phyloP scores from a whole-genome alignment of 2,797 vertebrate species.

The Hoplostethus mediterraneus region DNA sequence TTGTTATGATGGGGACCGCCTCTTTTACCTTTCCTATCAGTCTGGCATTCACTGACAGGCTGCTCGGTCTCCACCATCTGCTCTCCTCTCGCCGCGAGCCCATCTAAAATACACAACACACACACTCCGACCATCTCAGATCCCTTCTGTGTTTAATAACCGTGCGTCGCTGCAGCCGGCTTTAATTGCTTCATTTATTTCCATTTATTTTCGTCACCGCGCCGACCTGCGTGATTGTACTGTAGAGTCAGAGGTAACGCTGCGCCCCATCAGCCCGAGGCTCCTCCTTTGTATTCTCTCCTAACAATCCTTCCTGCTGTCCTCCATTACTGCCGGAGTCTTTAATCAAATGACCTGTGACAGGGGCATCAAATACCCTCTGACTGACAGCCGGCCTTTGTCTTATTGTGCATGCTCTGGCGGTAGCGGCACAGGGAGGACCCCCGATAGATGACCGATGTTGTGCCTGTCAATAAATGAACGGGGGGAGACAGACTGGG shows the following conservation, averaged over 20 bases:
- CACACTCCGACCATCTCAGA: constrained; percentile 45
- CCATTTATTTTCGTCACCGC: constrained; percentile 68
- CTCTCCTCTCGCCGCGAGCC: constrained; percentile 50
- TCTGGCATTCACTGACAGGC: constrained; percentile 48
- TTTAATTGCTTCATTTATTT: constrained; percentile 77
- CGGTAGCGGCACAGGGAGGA: constrained; percentile 19
- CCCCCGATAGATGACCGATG: constrained; percentile 49
- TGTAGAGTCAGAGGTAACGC: constrained; percentile 33
- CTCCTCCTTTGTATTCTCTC: constrained; percentile 60
- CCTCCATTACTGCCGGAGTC: constrained; percentile 65
- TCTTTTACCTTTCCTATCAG: constrained; percentile 67
- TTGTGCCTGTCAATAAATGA: constrained; percentile 44
- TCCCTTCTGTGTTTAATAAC: constrained; percentile 42
- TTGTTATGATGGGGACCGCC: background rate
- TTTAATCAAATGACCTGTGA: constrained; percentile 73
- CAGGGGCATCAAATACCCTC: constrained; percentile 63
- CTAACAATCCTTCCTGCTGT: constrained; percentile 39
- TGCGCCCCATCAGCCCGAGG: background rate
- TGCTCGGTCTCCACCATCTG: constrained; percentile 51
- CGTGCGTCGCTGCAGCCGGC: constrained; percentile 19
- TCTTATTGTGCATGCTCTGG: constrained; percentile 60
- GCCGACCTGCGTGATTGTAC: constrained; percentile 55
- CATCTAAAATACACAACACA: constrained; percentile 65
- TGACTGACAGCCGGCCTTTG: constrained; percentile 69
- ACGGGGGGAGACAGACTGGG: constrained; percentile 26